These are phyloP conservation scores for Gastrophysa polygoni DNA, from an alignment of 2,888 invertebrate genomes.

Conservation along the genomic window DNA sequence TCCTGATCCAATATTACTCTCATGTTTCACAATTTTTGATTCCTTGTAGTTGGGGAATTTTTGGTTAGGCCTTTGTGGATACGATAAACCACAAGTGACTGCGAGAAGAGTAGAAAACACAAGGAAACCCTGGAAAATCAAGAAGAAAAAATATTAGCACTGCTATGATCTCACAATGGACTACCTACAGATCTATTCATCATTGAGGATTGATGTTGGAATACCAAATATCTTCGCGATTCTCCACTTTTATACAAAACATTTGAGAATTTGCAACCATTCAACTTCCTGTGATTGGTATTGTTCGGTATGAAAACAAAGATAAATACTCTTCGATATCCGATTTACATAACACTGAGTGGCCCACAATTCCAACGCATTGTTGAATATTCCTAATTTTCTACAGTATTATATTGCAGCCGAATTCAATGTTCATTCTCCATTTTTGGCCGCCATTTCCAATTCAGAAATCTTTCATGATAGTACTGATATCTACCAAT, in stretches of 20 bases:
- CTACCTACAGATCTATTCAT: slow-evolving; percentile 22
- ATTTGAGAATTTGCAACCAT: not conserved
- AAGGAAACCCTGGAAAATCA: slow-evolving; percentile 14
- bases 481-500: no score
- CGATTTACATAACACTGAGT: slow-evolving; percentile 9
- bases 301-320: slow-evolving; percentile 12
- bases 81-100: slow-evolving; percentile 17
- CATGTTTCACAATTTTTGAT: slow-evolving; percentile 38
- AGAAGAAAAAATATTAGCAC: not conserved
- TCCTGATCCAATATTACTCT: slow-evolving; percentile 36
- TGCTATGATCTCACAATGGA: not conserved
- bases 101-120: slow-evolving; percentile 8
- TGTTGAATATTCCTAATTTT: no score
- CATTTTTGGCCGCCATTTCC: no score
- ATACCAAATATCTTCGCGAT: slow-evolving; percentile 9
- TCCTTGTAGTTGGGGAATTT: slow-evolving; percentile 29
- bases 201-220: slow-evolving; percentile 8
- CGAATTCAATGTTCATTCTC: no score
- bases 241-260: slow-evolving; percentile 21
- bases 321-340: slow-evolving; percentile 14
- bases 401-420: no score
- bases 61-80: slow-evolving; percentile 26
- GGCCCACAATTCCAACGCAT: slow-evolving; percentile 3
- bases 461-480: no score
- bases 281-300: slow-evolving; percentile 12